Conservation (phyloP, 1,140 invertebrate genomes). For the Calycopis cecrops region DNA sequence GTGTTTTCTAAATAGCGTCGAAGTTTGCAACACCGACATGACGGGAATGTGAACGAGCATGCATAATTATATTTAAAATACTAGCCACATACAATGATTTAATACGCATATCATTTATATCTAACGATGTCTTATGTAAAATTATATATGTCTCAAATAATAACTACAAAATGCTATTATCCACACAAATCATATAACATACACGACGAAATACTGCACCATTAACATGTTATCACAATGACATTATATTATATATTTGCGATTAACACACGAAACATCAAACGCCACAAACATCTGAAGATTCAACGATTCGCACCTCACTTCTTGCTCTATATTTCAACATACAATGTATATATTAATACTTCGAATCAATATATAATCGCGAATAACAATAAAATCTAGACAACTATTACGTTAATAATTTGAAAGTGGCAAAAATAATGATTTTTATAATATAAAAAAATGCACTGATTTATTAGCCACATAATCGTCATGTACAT, state of each 20-base stretch:
- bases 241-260: conserved; percentile 51
- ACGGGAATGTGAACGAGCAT: conserved; percentile 30
- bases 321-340: conserved; percentile 27
- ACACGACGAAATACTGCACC: conserved; percentile 45
- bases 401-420: conserved; percentile 29
- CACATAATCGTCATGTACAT: background rate
- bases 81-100: conserved; percentile 21
- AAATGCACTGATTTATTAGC: background rate
- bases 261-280: conserved; percentile 56
- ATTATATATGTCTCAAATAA: conserved; percentile 13
- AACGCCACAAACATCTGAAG: conserved; percentile 58
- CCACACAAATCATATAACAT: conserved; percentile 16
- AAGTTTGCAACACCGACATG: conserved; percentile 49
- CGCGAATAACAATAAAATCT: conserved; percentile 61
- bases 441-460: background rate
- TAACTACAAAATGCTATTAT: conserved; percentile 14
- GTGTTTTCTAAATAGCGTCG: conserved; percentile 31
- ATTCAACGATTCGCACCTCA: conserved; percentile 50
- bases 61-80: conserved; percentile 21
- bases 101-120: conserved; percentile 6
- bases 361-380: conserved; percentile 46
- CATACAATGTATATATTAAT: conserved; percentile 52
- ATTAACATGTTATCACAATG: conserved; percentile 62
- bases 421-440: background rate
- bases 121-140: conserved; percentile 2